Evolutionary conservation across 2,797 vertebrate genomes (phyloP).

Genomic region (Microchirus variegatus): DNA sequence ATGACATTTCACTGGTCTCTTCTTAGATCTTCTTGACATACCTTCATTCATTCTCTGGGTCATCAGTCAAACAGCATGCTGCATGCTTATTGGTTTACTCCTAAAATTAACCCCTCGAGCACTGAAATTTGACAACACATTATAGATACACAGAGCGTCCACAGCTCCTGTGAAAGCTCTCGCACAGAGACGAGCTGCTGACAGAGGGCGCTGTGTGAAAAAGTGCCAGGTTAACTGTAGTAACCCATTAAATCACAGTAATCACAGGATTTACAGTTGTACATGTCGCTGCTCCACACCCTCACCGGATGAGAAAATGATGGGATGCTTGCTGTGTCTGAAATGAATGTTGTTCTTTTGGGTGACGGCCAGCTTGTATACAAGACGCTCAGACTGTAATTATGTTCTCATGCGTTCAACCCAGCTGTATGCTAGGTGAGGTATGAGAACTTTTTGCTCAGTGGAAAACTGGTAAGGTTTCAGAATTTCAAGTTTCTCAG

Average conservation of each 20-base stretch:
- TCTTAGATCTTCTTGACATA: too few relatives aligned
- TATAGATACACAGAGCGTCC: not conserved
- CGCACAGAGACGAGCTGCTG: constrained; percentile 43
- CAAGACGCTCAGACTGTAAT: constrained; percentile 38
- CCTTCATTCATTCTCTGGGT: too few relatives aligned
- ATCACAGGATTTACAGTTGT: constrained; percentile 36
- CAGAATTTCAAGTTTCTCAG: not conserved
- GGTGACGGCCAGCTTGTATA: constrained; percentile 53
- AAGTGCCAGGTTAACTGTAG: constrained; percentile 37
- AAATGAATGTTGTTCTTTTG: constrained; percentile 51
- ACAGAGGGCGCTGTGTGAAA: constrained; percentile 20
- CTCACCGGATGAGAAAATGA: constrained; percentile 47
- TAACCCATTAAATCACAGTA: constrained; percentile 34
- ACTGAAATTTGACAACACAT: too few relatives aligned
- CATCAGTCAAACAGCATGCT: too few relatives aligned
- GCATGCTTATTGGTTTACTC: too few relatives aligned
- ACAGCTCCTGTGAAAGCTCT: constrained; percentile 13
- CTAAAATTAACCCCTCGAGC: too few relatives aligned
- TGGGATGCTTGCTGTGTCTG: constrained; percentile 35
- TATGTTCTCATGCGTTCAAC: constrained; percentile 19
- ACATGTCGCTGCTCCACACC: constrained; percentile 48
- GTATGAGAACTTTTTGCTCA: not conserved
- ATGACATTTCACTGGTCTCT: too few relatives aligned
- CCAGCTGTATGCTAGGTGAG: not conserved
- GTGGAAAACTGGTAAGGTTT: constrained; percentile 1